Base-by-base conservation (phyloP, 2,888 invertebrate species). In the Stenolophus ochropezus region DNA sequence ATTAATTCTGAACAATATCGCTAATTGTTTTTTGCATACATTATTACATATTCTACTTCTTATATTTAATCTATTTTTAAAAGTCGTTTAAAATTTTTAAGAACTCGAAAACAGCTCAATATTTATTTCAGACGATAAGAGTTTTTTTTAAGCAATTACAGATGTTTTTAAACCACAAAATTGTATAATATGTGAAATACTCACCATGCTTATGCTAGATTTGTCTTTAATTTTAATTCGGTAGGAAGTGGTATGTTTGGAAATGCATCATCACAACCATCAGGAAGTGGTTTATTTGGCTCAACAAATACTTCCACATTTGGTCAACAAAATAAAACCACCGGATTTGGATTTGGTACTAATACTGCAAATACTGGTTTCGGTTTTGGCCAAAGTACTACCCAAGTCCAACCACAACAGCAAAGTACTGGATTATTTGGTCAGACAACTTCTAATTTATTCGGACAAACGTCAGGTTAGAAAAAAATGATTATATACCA, bases 391-490 rank as follows among this genome's bases (percentile, higher is more conserved):
- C 89, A 91, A 5, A 85, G 87, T 1, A 69, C 84, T 0, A 82
- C 83, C 86, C 90, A 1, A 85, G 91, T n/a, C 85, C 90, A 2
- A 87, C 90, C 1, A 84, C 91, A 6, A 87, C 89, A 5, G 85
- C 90, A 88, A 87, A 90, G 90, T 85, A 91, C 92, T 0, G 91
- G 92, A 0, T 88, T 94, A 4, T 95, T 95, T 85, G 94, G 94
- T 0, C 93, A 93, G 85, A 86, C 90, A 0, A 91, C 91, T 86
- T 90, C 91, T 20, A 90, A 89, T n/a, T 88, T 83, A 61, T 82
- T 83, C 77, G 79, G 82, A 20, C 78, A 84, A 4, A 74, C 85
- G 8, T 81, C 85, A 81, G 83, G 83, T 33, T 27, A 27, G 27
- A 27, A 27, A 27, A 27, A 27, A 27, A 27, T 27, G n/a, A n/a